Evolutionary conservation across 2,888 invertebrate species (phyloP), one percentile per base, ranked within the genome.

Genomic region (Salpingus planirostris): DNA sequence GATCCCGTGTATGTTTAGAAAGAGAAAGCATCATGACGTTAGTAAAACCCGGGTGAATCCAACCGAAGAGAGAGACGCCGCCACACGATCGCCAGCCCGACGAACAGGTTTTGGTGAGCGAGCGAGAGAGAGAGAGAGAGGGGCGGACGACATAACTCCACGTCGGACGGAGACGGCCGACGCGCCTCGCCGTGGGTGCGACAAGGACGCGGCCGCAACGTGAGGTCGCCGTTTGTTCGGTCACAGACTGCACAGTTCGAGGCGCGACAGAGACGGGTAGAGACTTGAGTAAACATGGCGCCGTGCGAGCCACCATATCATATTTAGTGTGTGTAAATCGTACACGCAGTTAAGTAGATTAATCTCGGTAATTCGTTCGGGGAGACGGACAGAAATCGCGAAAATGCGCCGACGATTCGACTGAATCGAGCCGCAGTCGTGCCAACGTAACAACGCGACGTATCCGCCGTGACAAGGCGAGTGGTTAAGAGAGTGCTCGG

Each of bases 1-100:
- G 40, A 43, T 44, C 37, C 32, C 45, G 31, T n/a, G 11, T 38
- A 46, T 42, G 44, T 42, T 43, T 49, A 55, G 57, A 56, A 52
- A 50, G 57, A 56, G 57, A 55, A 47, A 52, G 49, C 47, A 45
- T n/a, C 35, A 42, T 46, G 47, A 46, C 44, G 43, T 44, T 53
- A 52, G n/a, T n/a, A n/a, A n/a, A n/a, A n/a, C n/a, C n/a, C n/a
- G 61, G 62, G 64, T 62, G 61, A 64, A 62, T 64, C 64, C 64
- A 55, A 57, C 51, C 54, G 40, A 47, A 56, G 64, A 64, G 56
- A 57, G 51, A 57, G 62, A 64, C 53, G 43, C 57, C n/a, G n/a
- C n/a, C n/a, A n/a, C n/a, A n/a, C 46, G 47, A 51, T 46, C 41
- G 22, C 18, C 27, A 12, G 12, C 27, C 28, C 27, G 27, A 29